Evolutionary conservation across 2,113 vertebrate species (phyloP).

Genomic region (Saccopteryx leptura): DNA sequence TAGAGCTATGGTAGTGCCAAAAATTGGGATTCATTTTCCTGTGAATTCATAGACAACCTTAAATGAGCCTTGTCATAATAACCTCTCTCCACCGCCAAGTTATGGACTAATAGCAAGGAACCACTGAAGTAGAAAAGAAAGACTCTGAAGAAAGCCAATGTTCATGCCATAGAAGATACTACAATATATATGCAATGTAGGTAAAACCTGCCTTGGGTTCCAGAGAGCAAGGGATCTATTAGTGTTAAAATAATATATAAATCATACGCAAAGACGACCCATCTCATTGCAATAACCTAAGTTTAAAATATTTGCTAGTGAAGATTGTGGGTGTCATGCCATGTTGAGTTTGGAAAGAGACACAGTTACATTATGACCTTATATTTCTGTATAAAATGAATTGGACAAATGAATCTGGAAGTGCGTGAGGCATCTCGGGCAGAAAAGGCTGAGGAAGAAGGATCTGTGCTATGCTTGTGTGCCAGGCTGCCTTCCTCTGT

Average conservation of each 20-base stretch:
- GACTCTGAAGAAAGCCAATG: not conserved
- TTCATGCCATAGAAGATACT: not conserved
- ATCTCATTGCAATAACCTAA: not conserved
- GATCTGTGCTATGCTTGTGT: not conserved
- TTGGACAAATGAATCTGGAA: slow-evolving; percentile 21
- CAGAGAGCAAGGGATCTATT: not conserved
- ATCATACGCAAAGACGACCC: not conserved
- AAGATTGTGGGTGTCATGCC: not conserved
- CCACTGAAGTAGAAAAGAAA: slow-evolving; percentile 7
- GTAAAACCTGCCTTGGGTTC: not conserved
- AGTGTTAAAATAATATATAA: not conserved
- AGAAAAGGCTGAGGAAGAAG: not conserved
- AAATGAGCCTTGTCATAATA: slow-evolving; percentile 17
- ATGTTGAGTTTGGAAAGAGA: slow-evolving; percentile 7
- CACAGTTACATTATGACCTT: slow-evolving; percentile 34
- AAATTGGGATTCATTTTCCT: not conserved
- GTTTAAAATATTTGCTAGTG: slow-evolving; percentile 21
- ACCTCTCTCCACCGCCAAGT: not conserved
- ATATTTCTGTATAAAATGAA: not conserved
- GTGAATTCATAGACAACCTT: slow-evolving; percentile 21
- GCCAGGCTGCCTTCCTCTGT: not conserved
- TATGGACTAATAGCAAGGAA: slow-evolving; percentile 4
- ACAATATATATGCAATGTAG: not conserved
- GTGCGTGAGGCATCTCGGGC: not conserved
- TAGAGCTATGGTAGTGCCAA: not conserved